Conservation (phyloP, 2,797 vertebrate genomes). For the Tragopan temminckii region DNA sequence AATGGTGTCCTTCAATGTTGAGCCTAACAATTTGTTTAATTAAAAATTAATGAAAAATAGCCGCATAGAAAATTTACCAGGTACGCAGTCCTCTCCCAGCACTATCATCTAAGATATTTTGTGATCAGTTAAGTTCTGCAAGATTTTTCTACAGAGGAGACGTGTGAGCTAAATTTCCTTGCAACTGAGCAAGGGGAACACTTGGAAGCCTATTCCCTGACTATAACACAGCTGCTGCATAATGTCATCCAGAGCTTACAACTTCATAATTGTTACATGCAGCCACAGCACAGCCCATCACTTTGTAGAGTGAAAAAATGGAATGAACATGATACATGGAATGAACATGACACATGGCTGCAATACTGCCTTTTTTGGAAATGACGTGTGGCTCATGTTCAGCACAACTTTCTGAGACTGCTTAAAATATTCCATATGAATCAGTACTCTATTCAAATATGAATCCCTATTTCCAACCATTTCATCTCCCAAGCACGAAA, state of each 20-base stretch:
- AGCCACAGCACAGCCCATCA: background rate
- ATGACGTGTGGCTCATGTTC: background rate
- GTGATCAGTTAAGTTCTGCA: background rate
- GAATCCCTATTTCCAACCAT: background rate
- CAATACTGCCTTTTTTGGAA: conserved; percentile 3
- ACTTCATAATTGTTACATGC: background rate
- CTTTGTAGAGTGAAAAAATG: background rate
- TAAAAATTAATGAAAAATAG: background rate
- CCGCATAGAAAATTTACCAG: background rate
- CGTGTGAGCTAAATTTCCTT: background rate
- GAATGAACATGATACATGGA: background rate
- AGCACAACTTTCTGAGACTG: conserved; percentile 31
- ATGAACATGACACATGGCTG: conserved; percentile 12
- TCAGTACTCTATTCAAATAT: background rate
- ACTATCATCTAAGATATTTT: background rate
- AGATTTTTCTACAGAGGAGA: background rate
- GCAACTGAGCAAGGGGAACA: background rate
- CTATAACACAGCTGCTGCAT: background rate
- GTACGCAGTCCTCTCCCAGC: background rate
- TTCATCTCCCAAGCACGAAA: background rate
- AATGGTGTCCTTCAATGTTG: background rate
- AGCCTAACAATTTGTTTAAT: background rate
- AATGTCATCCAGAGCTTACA: background rate
- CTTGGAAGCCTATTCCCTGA: background rate
- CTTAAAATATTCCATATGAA: conserved; percentile 12